Percentiles rank a stretch among this genome's conserved stretches.
These are phyloP conservation scores for Misgurnus anguillicaudatus DNA, from an alignment of 2,113 vertebrate genomes.

Conservation along the genomic window DNA sequence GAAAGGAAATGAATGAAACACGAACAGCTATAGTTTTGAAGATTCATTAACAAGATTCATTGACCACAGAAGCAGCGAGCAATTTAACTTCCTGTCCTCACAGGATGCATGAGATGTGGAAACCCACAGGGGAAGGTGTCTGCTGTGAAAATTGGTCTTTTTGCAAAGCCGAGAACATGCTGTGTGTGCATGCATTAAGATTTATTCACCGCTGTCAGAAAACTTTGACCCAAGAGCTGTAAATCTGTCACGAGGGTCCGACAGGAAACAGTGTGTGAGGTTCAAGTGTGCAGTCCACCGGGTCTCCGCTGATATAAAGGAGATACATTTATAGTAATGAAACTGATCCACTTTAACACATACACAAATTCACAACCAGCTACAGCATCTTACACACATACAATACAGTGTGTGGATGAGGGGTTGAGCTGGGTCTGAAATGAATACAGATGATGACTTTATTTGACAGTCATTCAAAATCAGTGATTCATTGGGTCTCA, in stretches of 20 bases:
- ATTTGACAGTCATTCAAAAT: no score
- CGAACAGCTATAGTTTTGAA: constrained; percentile 61
- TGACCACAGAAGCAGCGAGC: constrained; percentile 60
- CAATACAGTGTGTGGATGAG: not conserved
- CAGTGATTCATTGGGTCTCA: no score
- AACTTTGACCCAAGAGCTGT: constrained; percentile 79
- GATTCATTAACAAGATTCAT: constrained; percentile 68
- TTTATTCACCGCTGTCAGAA: constrained; percentile 77
- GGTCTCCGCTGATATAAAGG: constrained; percentile 63
- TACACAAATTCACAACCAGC: not conserved
- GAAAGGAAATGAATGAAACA: constrained; percentile 32
- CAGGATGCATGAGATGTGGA: no score
- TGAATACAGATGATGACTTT: no score
- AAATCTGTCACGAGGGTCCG: constrained; percentile 81
- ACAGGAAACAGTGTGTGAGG: constrained; percentile 70
- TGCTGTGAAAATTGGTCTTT: no score
- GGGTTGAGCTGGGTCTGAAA: no score
- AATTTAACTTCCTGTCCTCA: not conserved
- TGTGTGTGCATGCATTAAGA: constrained; percentile 63
- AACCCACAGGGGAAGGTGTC: no score
- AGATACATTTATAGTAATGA: constrained; percentile 65
- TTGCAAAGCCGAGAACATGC: constrained; percentile 18
- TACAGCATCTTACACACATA: not conserved
- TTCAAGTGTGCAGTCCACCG: constrained; percentile 39
- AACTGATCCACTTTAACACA: constrained; percentile 59